These are phyloP conservation scores for Atethmia centrago DNA, from an alignment of 2,888 invertebrate species.

Conservation along the genomic window DNA sequence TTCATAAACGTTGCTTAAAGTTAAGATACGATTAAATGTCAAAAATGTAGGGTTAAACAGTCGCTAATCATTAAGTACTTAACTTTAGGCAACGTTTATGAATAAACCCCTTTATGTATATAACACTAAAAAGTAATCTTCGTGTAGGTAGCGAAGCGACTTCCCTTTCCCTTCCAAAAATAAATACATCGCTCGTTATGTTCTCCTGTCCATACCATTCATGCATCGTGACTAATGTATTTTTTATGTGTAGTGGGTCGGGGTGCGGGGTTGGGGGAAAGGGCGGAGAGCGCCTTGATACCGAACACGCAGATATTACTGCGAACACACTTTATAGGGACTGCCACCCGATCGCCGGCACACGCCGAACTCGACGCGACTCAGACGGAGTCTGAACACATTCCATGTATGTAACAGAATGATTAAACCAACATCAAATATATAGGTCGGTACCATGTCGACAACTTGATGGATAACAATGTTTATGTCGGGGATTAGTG, in stretches of 20 bases:
- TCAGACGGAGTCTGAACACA: neutral
- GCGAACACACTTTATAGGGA: conserved; percentile 27
- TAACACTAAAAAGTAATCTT: neutral
- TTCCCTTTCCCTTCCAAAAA: conserved; percentile 21
- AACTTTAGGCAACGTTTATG: no score
- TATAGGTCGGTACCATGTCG: neutral
- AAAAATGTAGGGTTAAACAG: no score
- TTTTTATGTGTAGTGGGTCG: conserved; percentile 48
- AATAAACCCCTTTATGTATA: no score
- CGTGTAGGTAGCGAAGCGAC: neutral
- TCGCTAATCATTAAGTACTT: no score
- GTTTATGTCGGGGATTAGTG: conserved; percentile 36
- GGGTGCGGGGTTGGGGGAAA: neutral
- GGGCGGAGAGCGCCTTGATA: neutral
- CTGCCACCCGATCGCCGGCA: neutral
- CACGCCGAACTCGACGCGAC: neutral
- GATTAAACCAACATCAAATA: conserved; percentile 10
- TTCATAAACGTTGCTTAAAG: no score
- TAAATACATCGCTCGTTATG: conserved; percentile 55
- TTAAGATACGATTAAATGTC: no score
- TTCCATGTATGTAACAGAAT: neutral
- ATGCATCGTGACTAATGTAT: conserved; percentile 63
- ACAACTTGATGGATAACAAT: conserved; percentile 11
- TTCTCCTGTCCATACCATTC: conserved; percentile 60
- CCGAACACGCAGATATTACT: conserved; percentile 34